Base-by-base conservation (phyloP, 2,888 invertebrate genomes). In the Caradrina kadenii region DNA sequence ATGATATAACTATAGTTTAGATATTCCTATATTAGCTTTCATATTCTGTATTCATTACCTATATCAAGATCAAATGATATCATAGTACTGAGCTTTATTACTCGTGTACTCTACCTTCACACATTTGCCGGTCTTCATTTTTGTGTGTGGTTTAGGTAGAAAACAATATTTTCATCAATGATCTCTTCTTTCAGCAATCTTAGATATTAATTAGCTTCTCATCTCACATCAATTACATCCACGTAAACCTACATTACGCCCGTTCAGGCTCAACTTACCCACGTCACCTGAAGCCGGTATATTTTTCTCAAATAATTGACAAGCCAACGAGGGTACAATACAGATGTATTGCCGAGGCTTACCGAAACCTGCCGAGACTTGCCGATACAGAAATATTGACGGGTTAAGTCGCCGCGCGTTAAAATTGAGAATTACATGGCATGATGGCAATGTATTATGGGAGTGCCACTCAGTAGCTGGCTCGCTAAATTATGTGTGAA, bases 271-370 rank as follows among this genome's bases (percentile, higher is more conserved):
- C 26, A n/a, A 50, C 48, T 59, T 19, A 70, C 63, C 68, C 65
- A 61, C 65, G 70, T 81, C 67, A 73, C 68, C 70, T 72, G 73
- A 59, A 39, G 31, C 53, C 35, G 39, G 65, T 82, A 64, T 73
- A 74, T 85, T 84, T 83, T 80, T 83, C 78, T 63, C 84, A 78
- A 82, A 88, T 93, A 94, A 94, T 94, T 94, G 94, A 94, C 94
- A 92, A 85, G 81, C 63, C 80, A 90, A 94, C 92, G 87, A 93
- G 94, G 94, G 93, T 94, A 84, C 76, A 85, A 83, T 81, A 80
- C 53, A 65, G 70, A 69, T 78, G 58, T 80, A 61, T 78, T 66
- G 70, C 63, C 66, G 64, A 58, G 68, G 53, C 63, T 50, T 45
- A 48, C 62, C 76, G 71, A 65, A 58, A 73, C 45, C 39, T 45